These are phyloP conservation scores for Saccopteryx bilineata DNA, from an alignment of 2,113 vertebrate genomes.

Conservation along the genomic window DNA sequence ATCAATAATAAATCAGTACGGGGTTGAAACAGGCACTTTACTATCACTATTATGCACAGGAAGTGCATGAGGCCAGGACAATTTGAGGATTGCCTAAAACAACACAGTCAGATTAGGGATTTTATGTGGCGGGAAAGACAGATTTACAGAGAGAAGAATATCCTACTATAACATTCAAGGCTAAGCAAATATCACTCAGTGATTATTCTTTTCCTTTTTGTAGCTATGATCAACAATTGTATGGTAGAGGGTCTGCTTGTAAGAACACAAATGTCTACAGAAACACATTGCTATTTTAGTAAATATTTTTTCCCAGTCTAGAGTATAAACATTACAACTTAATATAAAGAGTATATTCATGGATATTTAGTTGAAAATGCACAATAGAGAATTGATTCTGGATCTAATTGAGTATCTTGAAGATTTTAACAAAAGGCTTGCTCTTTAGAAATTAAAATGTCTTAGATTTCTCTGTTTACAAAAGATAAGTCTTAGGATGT, in stretches of 20 bases:
- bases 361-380: background rate
- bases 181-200: background rate
- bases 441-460: conserved; percentile 55
- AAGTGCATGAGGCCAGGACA: background rate
- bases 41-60: background rate
- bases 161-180: background rate
- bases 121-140: background rate
- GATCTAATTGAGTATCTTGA: background rate
- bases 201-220: background rate
- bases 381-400: background rate
- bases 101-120: background rate
- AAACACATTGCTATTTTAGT: background rate
- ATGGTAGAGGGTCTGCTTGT: background rate
- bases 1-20: conserved; percentile 44
- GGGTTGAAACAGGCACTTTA: background rate
- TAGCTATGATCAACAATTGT: background rate
- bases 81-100: background rate
- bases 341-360: background rate
- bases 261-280: background rate
- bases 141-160: background rate
- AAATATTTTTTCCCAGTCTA: conserved; percentile 3
- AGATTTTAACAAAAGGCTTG: conserved; percentile 50
- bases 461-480: conserved; percentile 24
- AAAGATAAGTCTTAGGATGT: conserved; percentile 14
- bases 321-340: conserved; percentile 28